Conservation (phyloP, 2,797 vertebrate species). For the Sebastes jordani region DNA sequence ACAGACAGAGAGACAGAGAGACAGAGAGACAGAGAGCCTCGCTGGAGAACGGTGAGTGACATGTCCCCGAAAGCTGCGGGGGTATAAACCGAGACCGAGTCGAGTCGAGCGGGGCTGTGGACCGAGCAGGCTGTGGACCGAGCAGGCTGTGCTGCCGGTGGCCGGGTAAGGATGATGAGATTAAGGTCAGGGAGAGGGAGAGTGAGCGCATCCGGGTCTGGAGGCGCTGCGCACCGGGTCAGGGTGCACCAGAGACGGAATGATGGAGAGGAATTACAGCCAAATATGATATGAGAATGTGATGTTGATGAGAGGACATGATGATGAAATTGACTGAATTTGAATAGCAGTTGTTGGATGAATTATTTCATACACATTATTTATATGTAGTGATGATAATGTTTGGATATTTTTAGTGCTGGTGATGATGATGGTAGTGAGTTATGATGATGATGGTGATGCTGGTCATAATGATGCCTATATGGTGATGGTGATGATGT, state of each 20-base stretch:
- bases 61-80: background rate
- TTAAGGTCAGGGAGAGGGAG: conserved; percentile 9
- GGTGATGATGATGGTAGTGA: background rate
- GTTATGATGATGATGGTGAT: background rate
- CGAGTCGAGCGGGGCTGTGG: background rate
- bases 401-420: background rate
- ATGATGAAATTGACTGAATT: background rate
- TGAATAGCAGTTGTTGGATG: background rate
- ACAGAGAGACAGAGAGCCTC: background rate
- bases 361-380: background rate
- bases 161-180: background rate
- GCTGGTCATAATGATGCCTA: background rate
- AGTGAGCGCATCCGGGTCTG: background rate
- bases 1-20: background rate
- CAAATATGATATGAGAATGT: background rate
- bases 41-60: background rate
- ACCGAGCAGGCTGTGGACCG: background rate
- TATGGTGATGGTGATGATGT: background rate
- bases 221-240: conserved; percentile 22
- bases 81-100: background rate
- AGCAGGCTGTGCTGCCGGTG: background rate
- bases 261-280: background rate
- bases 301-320: background rate
- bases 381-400: no score
- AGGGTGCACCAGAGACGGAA: conserved; percentile 5